A percentile compares a stretch with the other conserved stretches of the same genome.
phyloP scores from a whole-genome alignment of 1,140 invertebrate genomes.

The Eulimnadia texana region DNA sequence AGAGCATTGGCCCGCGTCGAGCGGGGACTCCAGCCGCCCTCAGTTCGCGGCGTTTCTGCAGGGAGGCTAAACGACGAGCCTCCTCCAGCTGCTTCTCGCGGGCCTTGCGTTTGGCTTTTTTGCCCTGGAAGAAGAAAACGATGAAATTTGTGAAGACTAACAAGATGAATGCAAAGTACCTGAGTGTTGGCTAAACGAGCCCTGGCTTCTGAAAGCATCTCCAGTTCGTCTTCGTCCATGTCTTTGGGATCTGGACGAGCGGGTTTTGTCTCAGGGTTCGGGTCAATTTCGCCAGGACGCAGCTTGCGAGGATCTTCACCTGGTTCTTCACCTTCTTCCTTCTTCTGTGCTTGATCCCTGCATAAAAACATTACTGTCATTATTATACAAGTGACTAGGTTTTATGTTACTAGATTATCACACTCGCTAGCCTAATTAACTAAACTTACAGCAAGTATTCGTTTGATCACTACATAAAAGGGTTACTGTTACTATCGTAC shows the following conservation, averaged over 20 bases:
- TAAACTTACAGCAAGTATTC: background rate
- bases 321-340: slow-evolving; percentile 85
- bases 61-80: slow-evolving; percentile 81
- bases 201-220: slow-evolving; percentile 97
- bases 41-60: slow-evolving; percentile 92
- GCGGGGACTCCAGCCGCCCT: slow-evolving; percentile 92
- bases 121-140: slow-evolving; percentile 40
- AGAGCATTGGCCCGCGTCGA: slow-evolving; percentile 35
- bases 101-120: slow-evolving; percentile 97
- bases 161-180: slow-evolving; percentile 17
- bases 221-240: slow-evolving; percentile 72
- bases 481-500: too few species aligned
- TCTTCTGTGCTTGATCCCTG: slow-evolving; percentile 95
- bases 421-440: too few species aligned
- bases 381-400: too few species aligned
- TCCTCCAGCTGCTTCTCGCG: slow-evolving; percentile 97
- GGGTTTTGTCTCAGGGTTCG: slow-evolving; percentile 98
- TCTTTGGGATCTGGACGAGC: slow-evolving; percentile 89
- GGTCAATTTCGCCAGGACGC: slow-evolving; percentile 97
- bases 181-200: slow-evolving; percentile 97
- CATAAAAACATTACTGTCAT: slow-evolving; percentile 17
- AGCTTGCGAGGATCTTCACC: slow-evolving; percentile 89
- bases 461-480: too few species aligned
- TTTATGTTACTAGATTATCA: background rate
- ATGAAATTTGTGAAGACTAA: background rate